Base-by-base conservation (phyloP, 2,797 vertebrate genomes). In the Chrosomus eos region DNA sequence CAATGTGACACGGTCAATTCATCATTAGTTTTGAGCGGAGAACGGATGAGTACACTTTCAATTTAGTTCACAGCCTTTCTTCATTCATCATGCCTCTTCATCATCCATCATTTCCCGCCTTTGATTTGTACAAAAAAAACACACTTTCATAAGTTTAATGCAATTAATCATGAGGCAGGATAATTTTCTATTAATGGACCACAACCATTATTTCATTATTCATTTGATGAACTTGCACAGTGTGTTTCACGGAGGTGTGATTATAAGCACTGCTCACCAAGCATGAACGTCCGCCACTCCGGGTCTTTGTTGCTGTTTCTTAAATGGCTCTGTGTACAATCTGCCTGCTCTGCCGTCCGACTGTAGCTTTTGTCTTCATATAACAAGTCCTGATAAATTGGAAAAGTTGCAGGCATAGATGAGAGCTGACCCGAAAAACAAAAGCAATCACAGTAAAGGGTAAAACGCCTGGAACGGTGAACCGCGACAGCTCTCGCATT, bases 41-140 rank as follows among this genome's bases (percentile, higher is more conserved):
- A 97, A 98, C 95, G 97, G 97, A 98, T 98, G 98, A 97, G 97
- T 98, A 97, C 97, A 97, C 97, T 97, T 99, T 97, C 97, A 98
- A 99, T 99, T 99, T 98, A 99, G 97, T 98, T 97, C 96, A 92
- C 96, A 96, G 95, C 97, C 95, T 96, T 97, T 97, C 96, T 98
- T 96, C 97, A 98, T 98, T 97, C 97, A 98, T 99, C 97, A 98
- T 91, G 90, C 90, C 86, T 89, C 94, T 91, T 96, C 97, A 94
- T 96, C 97, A 98, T 98, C 97, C 97, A 98, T 99, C 98, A 98
- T 97, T 93, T 92, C 91, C 93, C 91, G 92, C 90, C 95, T 95
- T 96, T 95, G 95, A 96, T 96, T 95, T 94, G 92, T 95, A 95
- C 94, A 96, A 95, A 95, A 48, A 53, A 89, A 88, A 96, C 96